These are phyloP conservation scores for Hylaeus anthracinus DNA, from an alignment of 1,140 invertebrate species.

Conservation along the genomic window DNA sequence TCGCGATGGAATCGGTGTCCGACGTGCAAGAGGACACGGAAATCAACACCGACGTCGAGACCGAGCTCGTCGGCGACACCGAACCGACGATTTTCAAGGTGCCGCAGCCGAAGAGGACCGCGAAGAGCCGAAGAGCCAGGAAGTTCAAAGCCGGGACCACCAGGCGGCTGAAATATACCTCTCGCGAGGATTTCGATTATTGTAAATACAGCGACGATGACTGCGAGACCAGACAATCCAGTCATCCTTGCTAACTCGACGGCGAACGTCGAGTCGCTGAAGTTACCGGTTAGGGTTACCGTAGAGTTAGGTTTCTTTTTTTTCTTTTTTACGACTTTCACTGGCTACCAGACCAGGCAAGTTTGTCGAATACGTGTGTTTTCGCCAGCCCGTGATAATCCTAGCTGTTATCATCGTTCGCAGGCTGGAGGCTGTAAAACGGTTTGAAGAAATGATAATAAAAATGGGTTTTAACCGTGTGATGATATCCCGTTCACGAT, in stretches of 20 bases:
- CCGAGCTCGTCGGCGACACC: constrained; percentile 41
- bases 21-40: constrained; percentile 1
- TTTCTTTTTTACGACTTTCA: not conserved
- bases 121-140: constrained; percentile 42
- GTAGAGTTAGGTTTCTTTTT: not conserved
- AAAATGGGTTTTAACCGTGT: no score
- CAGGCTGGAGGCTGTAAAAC: no score
- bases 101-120: constrained; percentile 40
- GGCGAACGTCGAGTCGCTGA: no score
- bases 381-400: no score
- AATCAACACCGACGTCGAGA: constrained; percentile 19
- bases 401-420: no score
- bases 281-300: not conserved
- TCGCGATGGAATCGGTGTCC: not conserved
- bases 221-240: not conserved
- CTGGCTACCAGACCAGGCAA: not conserved
- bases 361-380: not conserved
- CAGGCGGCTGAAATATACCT: constrained; percentile 15
- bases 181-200: not conserved
- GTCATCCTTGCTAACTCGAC: no score
- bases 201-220: constrained; percentile 30
- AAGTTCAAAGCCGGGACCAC: constrained; percentile 33
- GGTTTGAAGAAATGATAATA: no score
- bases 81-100: constrained; percentile 54
- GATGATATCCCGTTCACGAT: no score